Conservation (phyloP, 2,113 vertebrate genomes). For the Diadophis punctatus region DNA sequence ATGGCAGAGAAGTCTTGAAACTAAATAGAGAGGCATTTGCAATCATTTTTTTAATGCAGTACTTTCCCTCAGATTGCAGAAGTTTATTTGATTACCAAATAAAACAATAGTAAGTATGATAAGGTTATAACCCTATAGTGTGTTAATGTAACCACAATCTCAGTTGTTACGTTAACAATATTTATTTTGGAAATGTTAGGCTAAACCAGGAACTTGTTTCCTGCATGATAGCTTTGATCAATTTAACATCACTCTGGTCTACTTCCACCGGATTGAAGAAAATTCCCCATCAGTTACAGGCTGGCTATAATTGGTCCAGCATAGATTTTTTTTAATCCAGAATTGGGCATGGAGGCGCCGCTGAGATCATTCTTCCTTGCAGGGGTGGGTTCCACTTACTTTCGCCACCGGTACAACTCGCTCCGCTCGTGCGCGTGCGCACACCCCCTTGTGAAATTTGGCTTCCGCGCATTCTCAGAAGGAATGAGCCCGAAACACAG, state of each 20-base stretch:
- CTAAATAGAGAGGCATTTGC: not conserved
- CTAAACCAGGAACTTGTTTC: not conserved
- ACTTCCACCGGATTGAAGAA: not conserved
- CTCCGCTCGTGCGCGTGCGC: no score
- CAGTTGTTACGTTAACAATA: not conserved
- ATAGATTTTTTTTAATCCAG: not conserved
- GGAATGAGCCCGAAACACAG: no score
- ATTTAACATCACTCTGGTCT: not conserved
- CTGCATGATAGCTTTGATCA: not conserved
- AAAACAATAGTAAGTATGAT: not conserved
- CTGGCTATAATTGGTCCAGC: not conserved
- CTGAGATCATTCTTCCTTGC: not conserved
- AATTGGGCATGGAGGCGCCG: not conserved
- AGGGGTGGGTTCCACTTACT: no score
- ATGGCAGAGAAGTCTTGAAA: not conserved
- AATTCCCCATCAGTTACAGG: not conserved
- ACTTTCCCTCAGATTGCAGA: not conserved
- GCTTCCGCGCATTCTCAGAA: no score
- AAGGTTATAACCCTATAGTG: not conserved
- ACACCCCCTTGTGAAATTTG: no score
- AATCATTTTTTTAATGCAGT: not conserved
- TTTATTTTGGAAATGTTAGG: not conserved
- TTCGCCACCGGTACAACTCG: no score
- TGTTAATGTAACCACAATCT: not conserved
- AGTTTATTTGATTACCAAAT: not conserved